Evolutionary conservation across 2,888 invertebrate genomes (phyloP), one percentile per base, ranked within the genome.

Genomic region (Heliconius charithonia): DNA sequence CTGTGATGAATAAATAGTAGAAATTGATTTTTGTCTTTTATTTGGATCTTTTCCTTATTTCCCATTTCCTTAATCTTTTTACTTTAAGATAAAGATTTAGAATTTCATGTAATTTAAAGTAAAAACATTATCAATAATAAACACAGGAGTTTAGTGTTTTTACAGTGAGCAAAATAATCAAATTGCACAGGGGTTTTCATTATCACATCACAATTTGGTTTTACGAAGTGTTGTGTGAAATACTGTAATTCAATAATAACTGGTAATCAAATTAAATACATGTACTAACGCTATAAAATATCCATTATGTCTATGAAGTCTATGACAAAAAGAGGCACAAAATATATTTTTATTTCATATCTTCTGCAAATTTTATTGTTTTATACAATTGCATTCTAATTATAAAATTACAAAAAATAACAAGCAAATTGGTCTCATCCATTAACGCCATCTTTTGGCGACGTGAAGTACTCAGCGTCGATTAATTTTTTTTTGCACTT

Each of bases 1-100:
- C 83, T 83, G 83, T 83, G 83, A 83, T 83, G 70, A 81, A 79
- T 75, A 78, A 82, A 81, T 79, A 79, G 77, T 74, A 66, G 59
- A 70, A 69, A 74, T 74, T 45, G 27, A 66, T 37, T 25, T 41
- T 19, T 27, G 27, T 6, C 9, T 41, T 27, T 41, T 63, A 22
- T 63, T 59, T 45, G 22, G 41, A 27, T 16, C 4, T 41, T 4
- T 25, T 63, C 16, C 63, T 74, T 2, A 41, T 74, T 51, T 56
- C 2, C 56, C 10, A 29, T 19, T 19, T 27, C 25, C 51, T 51
- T 19, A 7, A 29, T 3, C 41, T 10, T 22, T 62, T 13, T 62
- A 27, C 12, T 4, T 62, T n/a, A 62, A 62, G 6, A 25, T 9
- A 59, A 59, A n/a, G 4, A 10, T 2, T 56, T 56, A 56, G 56